Percentiles rank a stretch among this genome's conserved stretches.
phyloP scores from a whole-genome alignment of 2,888 invertebrate genomes.

The Sturmia bella region DNA sequence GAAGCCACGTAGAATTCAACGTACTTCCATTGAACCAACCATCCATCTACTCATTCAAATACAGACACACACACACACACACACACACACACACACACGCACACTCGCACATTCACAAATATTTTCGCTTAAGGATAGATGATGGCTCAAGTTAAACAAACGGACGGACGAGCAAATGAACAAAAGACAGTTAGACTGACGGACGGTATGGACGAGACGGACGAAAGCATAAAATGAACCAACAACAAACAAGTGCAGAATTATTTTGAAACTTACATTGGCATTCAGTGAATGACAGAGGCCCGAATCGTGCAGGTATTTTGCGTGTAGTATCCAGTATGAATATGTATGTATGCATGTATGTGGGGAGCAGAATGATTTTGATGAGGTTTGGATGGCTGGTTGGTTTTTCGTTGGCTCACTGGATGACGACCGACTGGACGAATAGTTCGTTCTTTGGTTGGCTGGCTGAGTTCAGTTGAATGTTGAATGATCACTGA shows the following conservation, averaged over 20 bases:
- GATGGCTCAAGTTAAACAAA: constrained; percentile 49
- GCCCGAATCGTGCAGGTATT: constrained; percentile 81
- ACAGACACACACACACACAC: too few relatives aligned
- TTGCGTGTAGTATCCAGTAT: constrained; percentile 77
- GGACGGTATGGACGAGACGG: constrained; percentile 16
- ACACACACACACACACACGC: too few relatives aligned
- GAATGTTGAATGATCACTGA: constrained; percentile 60
- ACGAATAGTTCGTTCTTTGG: constrained; percentile 15
- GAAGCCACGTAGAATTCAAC: constrained; percentile 35
- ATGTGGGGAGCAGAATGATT: constrained; percentile 42
- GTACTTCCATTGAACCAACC: constrained; percentile 28
- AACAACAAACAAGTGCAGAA: constrained; percentile 71
- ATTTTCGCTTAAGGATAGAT: constrained; percentile 39
- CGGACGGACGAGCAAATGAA: constrained; percentile 15
- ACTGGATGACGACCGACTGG: constrained; percentile 18
- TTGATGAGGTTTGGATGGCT: constrained; percentile 50
- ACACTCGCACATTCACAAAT: constrained; percentile 20
- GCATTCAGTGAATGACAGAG: constrained; percentile 81
- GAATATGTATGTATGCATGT: too few relatives aligned
- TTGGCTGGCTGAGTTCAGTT: constrained; percentile 32
- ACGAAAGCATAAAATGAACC: constrained; percentile 49
- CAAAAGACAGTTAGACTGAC: background rate
- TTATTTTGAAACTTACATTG: constrained; percentile 79
- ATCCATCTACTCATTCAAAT: constrained; percentile 1
- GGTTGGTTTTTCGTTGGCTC: constrained; percentile 26